Base-by-base conservation (phyloP, 2,888 invertebrate species). In the Koerneria pararmatus region DNA sequence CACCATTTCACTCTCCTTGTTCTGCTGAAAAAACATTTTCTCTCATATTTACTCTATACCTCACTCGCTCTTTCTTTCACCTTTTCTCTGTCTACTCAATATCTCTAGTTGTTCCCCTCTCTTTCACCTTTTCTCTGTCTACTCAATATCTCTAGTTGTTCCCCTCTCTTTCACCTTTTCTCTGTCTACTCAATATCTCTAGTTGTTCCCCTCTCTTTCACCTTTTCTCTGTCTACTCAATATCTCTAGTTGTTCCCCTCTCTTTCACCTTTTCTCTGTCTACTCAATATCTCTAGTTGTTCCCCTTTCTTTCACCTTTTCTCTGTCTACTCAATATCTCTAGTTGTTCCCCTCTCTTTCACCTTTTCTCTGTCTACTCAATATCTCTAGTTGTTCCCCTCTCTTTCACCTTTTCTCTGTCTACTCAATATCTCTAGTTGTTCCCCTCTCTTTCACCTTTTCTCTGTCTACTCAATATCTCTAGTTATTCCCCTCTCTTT, bases 311-410 rank as follows among this genome's bases (percentile, higher is more conserved):
- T 24, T 32, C 35, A 35, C 31, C 35, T 27, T 57, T 57, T 35
- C 22, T 2, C 29, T 22, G 27, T 2, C 27, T 4, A 29, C 58
- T 35, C 34, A 58, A 58, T 37, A 41, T 58, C 27, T 37, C 29
- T 37, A 41, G 58, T 58, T 58, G 46, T 37, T 58, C 41, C 58
- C 11, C n/a, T n/a, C n/a, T n/a, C n/a, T n/a, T n/a, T n/a, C n/a
- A n/a, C n/a, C n/a, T n/a, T n/a, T n/a, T n/a, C n/a, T n/a, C n/a
- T n/a, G n/a, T n/a, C n/a, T n/a, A n/a, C n/a, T n/a, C n/a, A n/a
- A n/a, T n/a, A n/a, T n/a, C n/a, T n/a, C n/a, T n/a, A n/a, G n/a
- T n/a, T n/a, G n/a, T n/a, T n/a, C n/a, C n/a, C n/a, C n/a, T n/a
- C n/a, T n/a, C n/a, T n/a, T n/a, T n/a, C n/a, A n/a, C n/a, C n/a